A percentile compares a stretch with the other conserved stretches of the same genome.
Conservation (phyloP, 1,140 invertebrate species). For the Drosophila lowei region DNA sequence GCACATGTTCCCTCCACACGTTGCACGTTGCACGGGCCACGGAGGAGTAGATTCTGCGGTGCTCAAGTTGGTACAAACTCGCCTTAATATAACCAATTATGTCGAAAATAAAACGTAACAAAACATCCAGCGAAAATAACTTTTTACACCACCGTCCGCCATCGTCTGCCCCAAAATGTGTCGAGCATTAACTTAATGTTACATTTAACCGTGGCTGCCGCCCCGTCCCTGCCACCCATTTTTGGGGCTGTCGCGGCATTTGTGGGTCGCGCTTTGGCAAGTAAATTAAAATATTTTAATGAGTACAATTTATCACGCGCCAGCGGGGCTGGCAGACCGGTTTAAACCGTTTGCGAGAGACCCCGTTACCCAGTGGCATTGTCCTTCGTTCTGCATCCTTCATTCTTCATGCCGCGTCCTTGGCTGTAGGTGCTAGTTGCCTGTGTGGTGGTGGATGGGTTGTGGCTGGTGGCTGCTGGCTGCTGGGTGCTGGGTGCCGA, state of each 20-base stretch:
- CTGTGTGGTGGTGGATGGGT: too few relatives aligned
- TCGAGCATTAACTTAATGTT: slow-evolving; percentile 71
- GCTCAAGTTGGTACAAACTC: background rate
- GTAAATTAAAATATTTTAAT: slow-evolving; percentile 83
- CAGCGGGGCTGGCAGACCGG: slow-evolving; percentile 38
- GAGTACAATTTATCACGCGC: slow-evolving; percentile 78
- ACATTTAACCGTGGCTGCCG: slow-evolving; percentile 40
- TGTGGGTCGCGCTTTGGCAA: slow-evolving; percentile 58
- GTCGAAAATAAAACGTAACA: slow-evolving; percentile 32
- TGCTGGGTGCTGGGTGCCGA: slow-evolving; percentile 3
- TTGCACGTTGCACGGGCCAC: too few relatives aligned
- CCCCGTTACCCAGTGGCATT: slow-evolving; percentile 21
- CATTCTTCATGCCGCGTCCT: background rate
- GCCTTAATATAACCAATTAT: slow-evolving; percentile 67
- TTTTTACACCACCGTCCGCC: slow-evolving; percentile 28
- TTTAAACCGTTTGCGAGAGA: slow-evolving; percentile 32
- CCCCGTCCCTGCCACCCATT: background rate
- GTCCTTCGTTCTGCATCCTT: slow-evolving; percentile 3
- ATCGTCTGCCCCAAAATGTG: slow-evolving; percentile 46
- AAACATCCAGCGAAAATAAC: background rate
- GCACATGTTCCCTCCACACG: too few relatives aligned
- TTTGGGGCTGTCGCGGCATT: slow-evolving; percentile 22
- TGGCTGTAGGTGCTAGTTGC: background rate
- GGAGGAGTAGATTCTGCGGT: slow-evolving; percentile 31
- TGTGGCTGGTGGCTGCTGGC: background rate